Conservation (phyloP, 2,797 vertebrate species). For the Sphaeramia orbicularis region DNA sequence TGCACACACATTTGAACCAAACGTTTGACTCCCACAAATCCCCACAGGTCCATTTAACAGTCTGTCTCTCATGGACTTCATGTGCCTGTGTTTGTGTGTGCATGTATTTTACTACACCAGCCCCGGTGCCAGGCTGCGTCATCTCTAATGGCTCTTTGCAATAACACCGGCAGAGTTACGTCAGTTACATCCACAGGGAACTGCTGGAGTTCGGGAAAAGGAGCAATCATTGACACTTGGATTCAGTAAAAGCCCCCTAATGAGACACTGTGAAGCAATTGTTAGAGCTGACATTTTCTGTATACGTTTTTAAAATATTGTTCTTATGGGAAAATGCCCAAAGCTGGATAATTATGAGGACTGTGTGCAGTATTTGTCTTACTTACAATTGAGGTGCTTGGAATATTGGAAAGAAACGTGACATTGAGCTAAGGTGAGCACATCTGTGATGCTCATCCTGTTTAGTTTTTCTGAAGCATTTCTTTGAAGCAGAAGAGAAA, state of each 20-base stretch:
- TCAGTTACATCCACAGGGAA: slow-evolving; percentile 51
- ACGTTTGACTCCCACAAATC: slow-evolving; percentile 32
- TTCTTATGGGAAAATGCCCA: neutral
- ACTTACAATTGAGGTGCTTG: neutral
- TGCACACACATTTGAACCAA: too few species aligned
- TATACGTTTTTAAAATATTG: slow-evolving; percentile 6
- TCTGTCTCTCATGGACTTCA: slow-evolving; percentile 32
- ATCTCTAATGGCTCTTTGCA: slow-evolving; percentile 62
- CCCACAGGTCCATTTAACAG: slow-evolving; percentile 42
- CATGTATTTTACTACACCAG: slow-evolving; percentile 56
- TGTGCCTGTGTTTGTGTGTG: slow-evolving; percentile 32
- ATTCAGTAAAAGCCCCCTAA: slow-evolving; percentile 31
- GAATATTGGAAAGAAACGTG: slow-evolving; percentile 18
- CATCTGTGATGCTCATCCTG: slow-evolving; percentile 46
- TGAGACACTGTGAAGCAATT: slow-evolving; percentile 4
- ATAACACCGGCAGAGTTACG: slow-evolving; percentile 59
- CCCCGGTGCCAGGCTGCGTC: slow-evolving; percentile 69
- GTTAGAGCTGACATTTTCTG: neutral
- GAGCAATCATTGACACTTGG: slow-evolving; percentile 33
- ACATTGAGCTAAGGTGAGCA: slow-evolving; percentile 18
- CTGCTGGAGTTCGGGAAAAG: slow-evolving; percentile 48
- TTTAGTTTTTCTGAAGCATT: slow-evolving; percentile 39
- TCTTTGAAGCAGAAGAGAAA: slow-evolving; percentile 33
- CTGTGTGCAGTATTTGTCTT: neutral
- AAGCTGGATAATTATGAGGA: slow-evolving; percentile 5